A percentile compares a stretch with the other conserved stretches of the same genome.
Conservation (phyloP, 2,888 invertebrate species). For the Tetranychus truncatus region DNA sequence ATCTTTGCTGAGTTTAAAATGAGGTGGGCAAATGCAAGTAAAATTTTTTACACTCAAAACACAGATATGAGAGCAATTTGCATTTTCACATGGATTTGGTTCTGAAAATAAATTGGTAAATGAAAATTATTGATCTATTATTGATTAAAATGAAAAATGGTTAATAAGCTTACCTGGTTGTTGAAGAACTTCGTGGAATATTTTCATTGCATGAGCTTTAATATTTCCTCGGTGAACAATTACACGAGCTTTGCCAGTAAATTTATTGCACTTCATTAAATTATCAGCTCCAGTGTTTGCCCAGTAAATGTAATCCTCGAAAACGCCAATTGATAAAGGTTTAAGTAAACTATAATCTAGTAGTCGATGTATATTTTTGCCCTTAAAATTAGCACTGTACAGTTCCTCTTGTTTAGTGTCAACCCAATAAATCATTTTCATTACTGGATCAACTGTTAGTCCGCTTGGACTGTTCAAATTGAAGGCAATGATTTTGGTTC, state of each 20-base stretch:
- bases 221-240: slow-evolving; percentile 17
- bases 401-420: slow-evolving; percentile 57
- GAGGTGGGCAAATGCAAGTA: slow-evolving; percentile 55
- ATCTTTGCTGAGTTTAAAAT: slow-evolving; percentile 43
- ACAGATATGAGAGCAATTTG: slow-evolving; percentile 57
- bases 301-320: slow-evolving; percentile 50
- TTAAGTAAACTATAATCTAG: slow-evolving; percentile 33
- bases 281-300: slow-evolving; percentile 52
- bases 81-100: slow-evolving; percentile 44
- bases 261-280: slow-evolving; percentile 56
- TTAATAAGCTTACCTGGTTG: slow-evolving; percentile 17
- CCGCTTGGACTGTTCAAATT: slow-evolving; percentile 65
- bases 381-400: slow-evolving; percentile 50
- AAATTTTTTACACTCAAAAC: slow-evolving; percentile 44
- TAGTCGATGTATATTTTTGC: slow-evolving; percentile 44
- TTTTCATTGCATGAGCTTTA: slow-evolving; percentile 18
- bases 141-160: neutral
- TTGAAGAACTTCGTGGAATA: slow-evolving; percentile 21
- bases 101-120: slow-evolving; percentile 25
- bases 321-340: slow-evolving; percentile 64
- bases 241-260: slow-evolving; percentile 42
- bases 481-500: slow-evolving; percentile 43
- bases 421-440: slow-evolving; percentile 65
- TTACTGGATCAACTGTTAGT: slow-evolving; percentile 59
- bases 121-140: neutral